A percentile compares a stretch with the other conserved stretches of the same genome.
Conservation (phyloP, 37 sponge, comb jelly and placozoan genomes). For the Diacarnus erythraeanus region DNA sequence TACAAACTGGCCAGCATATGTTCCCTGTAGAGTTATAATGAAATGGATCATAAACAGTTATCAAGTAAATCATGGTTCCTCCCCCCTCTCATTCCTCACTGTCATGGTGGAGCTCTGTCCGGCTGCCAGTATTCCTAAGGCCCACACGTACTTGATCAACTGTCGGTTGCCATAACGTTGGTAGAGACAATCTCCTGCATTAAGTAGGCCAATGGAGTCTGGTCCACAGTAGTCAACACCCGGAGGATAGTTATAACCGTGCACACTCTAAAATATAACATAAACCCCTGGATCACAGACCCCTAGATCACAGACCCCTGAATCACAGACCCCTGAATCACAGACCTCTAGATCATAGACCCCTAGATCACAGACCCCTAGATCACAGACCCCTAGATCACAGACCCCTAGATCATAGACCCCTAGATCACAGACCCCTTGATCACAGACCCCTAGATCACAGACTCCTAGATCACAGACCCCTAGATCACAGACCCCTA, state of each 20-base stretch:
- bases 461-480: too few relatives aligned
- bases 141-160: slow-evolving; percentile 86
- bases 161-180: slow-evolving; percentile 19
- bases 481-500: too few relatives aligned
- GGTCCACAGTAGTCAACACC: slow-evolving; percentile 20
- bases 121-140: slow-evolving; percentile 86
- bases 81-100: slow-evolving; percentile 16
- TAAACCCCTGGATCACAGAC: too few relatives aligned
- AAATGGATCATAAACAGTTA: background rate
- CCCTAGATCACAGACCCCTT: too few relatives aligned
- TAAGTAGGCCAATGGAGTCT: slow-evolving; percentile 49
- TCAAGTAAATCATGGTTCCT: background rate
- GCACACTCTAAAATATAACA: too few relatives aligned
- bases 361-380: too few relatives aligned
- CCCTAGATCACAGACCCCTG: too few relatives aligned
- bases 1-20: slow-evolving; percentile 97
- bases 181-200: slow-evolving; percentile 52
- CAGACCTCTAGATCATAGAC: too few relatives aligned
- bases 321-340: too few relatives aligned
- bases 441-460: too few relatives aligned
- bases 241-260: background rate
- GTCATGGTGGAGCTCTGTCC: slow-evolving; percentile 98
- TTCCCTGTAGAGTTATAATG: slow-evolving; percentile 71
- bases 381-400: too few relatives aligned
- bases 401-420: too few relatives aligned